phyloP scores from a whole-genome alignment of 2,888 invertebrate genomes.

The Caenorhabditis doughertyi region DNA sequence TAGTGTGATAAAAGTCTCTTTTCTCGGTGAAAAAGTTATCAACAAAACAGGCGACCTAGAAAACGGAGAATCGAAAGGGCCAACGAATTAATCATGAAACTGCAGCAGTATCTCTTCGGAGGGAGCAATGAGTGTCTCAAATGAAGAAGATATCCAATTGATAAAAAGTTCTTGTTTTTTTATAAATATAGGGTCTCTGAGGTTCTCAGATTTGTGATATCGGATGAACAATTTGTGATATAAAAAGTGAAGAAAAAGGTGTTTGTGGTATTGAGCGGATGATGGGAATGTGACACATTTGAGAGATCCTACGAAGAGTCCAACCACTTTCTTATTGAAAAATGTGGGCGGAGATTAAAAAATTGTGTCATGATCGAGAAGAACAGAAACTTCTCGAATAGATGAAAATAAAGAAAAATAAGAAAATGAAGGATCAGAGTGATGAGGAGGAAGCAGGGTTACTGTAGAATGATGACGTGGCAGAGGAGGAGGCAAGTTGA shows the following conservation, averaged over 20 bases:
- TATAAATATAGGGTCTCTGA: not conserved
- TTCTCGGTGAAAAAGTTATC: slow-evolving; percentile 2
- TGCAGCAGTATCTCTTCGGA: slow-evolving; percentile 3
- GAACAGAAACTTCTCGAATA: not conserved
- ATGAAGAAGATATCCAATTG: not conserved
- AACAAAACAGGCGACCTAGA: slow-evolving; percentile 30
- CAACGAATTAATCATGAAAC: slow-evolving; percentile 49
- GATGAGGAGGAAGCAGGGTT: not conserved
- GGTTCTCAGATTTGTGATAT: slow-evolving; percentile 10
- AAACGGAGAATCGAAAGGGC: slow-evolving; percentile 26
- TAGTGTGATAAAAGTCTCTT: slow-evolving; percentile 3
- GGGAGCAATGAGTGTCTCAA: not conserved
- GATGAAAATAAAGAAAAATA: not conserved
- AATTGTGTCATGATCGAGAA: slow-evolving; percentile 24
- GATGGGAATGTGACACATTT: slow-evolving; percentile 48
- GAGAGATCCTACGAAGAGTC: slow-evolving; percentile 9
- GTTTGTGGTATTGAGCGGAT: slow-evolving; percentile 34
- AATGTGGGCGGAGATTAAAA: slow-evolving; percentile 24
- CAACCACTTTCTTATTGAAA: slow-evolving; percentile 18
- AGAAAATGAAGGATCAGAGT: too few relatives aligned
- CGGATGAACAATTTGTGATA: slow-evolving; percentile 37
- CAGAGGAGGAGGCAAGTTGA: not conserved
- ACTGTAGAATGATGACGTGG: slow-evolving; percentile 20
- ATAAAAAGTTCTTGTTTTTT: not conserved
- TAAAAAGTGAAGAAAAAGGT: slow-evolving; percentile 31